These are phyloP conservation scores for Schizaphis graminum DNA, from an alignment of 2,888 invertebrate species.

Conservation along the genomic window DNA sequence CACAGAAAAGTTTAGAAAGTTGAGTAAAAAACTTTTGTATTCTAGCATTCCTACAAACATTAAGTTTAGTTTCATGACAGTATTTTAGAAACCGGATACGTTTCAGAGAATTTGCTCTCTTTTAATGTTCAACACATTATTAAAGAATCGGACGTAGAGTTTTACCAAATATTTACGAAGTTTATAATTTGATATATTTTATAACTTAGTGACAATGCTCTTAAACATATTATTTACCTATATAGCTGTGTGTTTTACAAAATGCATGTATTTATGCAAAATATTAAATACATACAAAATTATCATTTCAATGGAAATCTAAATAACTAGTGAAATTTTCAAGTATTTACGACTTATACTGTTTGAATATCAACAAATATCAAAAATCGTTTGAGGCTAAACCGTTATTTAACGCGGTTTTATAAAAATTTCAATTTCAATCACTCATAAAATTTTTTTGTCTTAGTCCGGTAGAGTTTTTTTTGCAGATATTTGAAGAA, in stretches of 20 bases:
- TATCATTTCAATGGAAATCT: too few relatives aligned
- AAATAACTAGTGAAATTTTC: too few relatives aligned
- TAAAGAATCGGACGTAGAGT: neutral
- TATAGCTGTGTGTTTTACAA: neutral
- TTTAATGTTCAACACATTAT: slow-evolving; percentile 11
- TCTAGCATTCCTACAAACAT: slow-evolving; percentile 13
- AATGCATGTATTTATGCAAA: neutral
- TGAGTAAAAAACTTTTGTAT: slow-evolving; percentile 35
- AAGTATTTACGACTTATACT: too few relatives aligned
- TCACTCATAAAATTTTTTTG: too few relatives aligned
- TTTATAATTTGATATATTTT: neutral
- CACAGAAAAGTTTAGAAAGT: slow-evolving; percentile 40
- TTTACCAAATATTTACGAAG: neutral
- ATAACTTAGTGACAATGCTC: neutral
- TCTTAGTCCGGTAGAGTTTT: too few relatives aligned
- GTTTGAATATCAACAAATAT: too few relatives aligned
- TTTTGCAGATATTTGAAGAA: too few relatives aligned
- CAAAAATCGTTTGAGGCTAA: too few relatives aligned
- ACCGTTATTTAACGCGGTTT: too few relatives aligned
- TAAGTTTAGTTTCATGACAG: slow-evolving; percentile 42
- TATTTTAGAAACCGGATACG: slow-evolving; percentile 45
- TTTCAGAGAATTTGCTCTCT: neutral
- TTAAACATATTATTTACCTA: neutral
- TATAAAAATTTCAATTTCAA: too few relatives aligned
- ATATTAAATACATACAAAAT: neutral